phyloP scores from a whole-genome alignment of 2,888 invertebrate species.

The Drosophila paramelanica region DNA sequence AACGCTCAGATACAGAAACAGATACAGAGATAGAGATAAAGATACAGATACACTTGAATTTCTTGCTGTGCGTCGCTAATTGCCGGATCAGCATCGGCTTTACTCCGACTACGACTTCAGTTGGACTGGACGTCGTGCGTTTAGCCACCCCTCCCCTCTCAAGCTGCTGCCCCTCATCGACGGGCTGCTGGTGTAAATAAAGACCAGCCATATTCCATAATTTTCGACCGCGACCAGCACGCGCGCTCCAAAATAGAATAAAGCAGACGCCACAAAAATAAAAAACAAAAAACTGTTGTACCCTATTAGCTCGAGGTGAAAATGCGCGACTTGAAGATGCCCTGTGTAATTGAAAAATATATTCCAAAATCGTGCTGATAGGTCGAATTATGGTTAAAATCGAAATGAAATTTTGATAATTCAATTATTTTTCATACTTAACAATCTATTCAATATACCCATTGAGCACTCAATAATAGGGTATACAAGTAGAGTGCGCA shows the following conservation, averaged over 20 bases:
- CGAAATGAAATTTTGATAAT: no score
- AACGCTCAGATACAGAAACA: slow-evolving; percentile 13
- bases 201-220: slow-evolving; percentile 37
- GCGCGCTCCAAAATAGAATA: slow-evolving; percentile 47
- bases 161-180: not conserved
- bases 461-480: not conserved
- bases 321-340: not conserved
- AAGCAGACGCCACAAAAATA: slow-evolving; percentile 12
- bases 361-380: no score
- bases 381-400: no score
- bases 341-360: no score
- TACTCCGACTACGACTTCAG: slow-evolving; percentile 20
- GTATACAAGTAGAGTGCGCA: slow-evolving; percentile 4
- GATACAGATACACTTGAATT: slow-evolving; percentile 14
- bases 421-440: no score
- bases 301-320: not conserved
- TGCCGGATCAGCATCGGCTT: slow-evolving; percentile 58
- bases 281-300: not conserved
- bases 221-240: slow-evolving; percentile 55
- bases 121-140: slow-evolving; percentile 21
- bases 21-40: not conserved
- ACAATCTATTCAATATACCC: not conserved
- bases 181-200: slow-evolving; percentile 49
- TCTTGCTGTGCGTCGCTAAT: slow-evolving; percentile 55
- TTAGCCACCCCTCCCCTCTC: not conserved